Evolutionary conservation across 2,797 vertebrate genomes (phyloP), one percentile per base, ranked within the genome.

Genomic region (Harpagifer antarcticus): DNA sequence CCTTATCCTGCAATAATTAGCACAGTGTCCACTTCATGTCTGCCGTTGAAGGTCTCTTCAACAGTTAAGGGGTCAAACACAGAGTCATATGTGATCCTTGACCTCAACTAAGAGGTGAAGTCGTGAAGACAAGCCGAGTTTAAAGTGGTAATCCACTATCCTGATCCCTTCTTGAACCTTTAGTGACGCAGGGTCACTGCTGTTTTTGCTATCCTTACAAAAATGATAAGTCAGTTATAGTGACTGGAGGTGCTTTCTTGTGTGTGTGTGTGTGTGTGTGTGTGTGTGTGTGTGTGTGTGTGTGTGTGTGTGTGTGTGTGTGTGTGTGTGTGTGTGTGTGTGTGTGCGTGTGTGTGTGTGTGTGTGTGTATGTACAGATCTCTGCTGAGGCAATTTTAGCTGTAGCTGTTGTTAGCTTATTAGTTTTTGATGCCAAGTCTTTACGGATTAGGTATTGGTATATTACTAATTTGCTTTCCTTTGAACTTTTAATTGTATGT

Each of bases 111-210:
- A 58, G n/a, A 58, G 8, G 55, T 27, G 40, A 55, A 63, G 72
- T 61, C 58, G 19, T 70, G 3, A 27, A 27, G 16, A 3, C 47
- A 71, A 71, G 60, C 31, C 58, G 43, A 62, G 15, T 83, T 80
- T 76, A 76, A 79, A 70, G 4, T 48, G 64, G 33, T 88, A 88
- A 89, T 90, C 86, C 78, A 59, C 19, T 63, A 17, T 7, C 50
- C 27, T 76, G 54, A 87, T 86, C 81, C 74, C 52, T 66, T 68
- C 17, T 47, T 86, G 59, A 85, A 37, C 75, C 43, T 72, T 43
- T 42, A 2, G 15, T 53, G 71, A 60, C 79, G 47, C 1, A 9
- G 9, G 54, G 50, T 68, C 63, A 68, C 23, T 27, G 27, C 27
- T 27, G 27, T 27, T 27, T 27, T 27, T 4, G 4, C 2, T 40